phyloP scores from a whole-genome alignment of 2,888 invertebrate genomes.

The Phasia obesa region DNA sequence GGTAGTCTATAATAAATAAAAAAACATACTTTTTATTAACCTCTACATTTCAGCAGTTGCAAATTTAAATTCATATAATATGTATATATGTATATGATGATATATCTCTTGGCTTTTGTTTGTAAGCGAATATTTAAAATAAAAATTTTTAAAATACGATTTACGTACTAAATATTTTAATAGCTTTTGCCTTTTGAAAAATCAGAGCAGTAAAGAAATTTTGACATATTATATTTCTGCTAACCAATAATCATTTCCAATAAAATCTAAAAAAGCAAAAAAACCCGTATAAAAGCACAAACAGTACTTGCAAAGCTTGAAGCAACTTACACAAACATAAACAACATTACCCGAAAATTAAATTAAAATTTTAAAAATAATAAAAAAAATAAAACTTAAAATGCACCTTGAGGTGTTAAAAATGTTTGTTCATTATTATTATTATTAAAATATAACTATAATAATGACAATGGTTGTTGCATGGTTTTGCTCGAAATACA shows the following conservation, averaged over 20 bases:
- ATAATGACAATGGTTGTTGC: conserved; percentile 42
- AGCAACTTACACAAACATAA: neutral
- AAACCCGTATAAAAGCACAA: neutral
- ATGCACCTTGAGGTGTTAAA: conserved; percentile 66
- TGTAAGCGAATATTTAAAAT: too few species aligned
- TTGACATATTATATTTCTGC: neutral
- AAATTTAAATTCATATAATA: too few species aligned
- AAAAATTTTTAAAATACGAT: too few species aligned
- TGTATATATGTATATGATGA: too few species aligned
- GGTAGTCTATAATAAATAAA: too few species aligned
- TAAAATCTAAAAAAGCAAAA: conserved; percentile 12
- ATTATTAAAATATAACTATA: conserved; percentile 33
- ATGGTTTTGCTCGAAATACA: neutral
- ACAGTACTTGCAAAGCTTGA: neutral
- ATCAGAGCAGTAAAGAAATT: neutral
- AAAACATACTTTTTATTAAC: too few species aligned
- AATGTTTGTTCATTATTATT: conserved; percentile 49
- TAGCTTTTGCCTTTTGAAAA: neutral
- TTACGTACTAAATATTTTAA: too few species aligned
- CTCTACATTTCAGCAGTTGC: too few species aligned
- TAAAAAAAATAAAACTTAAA: conserved; percentile 16
- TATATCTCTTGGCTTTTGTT: too few species aligned
- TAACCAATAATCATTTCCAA: conserved; percentile 19
- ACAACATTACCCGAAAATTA: conserved; percentile 29
- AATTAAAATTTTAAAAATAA: conserved; percentile 35